Conservation (phyloP, 2,888 invertebrate species). For the Polyommatus iphigenia region DNA sequence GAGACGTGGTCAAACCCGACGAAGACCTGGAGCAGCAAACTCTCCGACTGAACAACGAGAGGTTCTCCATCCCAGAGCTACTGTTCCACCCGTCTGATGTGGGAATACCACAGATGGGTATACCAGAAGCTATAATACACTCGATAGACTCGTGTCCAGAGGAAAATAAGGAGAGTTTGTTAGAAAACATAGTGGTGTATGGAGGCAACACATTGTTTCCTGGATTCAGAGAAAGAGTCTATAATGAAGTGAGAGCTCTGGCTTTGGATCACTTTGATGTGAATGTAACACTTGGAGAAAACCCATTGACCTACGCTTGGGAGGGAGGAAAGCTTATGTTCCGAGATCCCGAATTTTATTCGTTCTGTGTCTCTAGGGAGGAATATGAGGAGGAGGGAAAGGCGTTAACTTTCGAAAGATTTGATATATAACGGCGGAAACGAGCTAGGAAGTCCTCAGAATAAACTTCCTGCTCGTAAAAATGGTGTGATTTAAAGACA, state of each 20-base stretch:
- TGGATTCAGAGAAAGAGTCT: conserved; percentile 86
- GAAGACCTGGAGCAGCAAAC: conserved; percentile 85
- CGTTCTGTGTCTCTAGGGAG: conserved; percentile 87
- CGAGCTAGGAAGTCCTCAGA: conserved; percentile 64
- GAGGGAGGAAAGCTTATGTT: conserved; percentile 90
- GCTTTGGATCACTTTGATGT: conserved; percentile 90
- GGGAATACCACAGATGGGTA: conserved; percentile 94
- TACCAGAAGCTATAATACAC: conserved; percentile 92
- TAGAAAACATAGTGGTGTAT: conserved; percentile 90
- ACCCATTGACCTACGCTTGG: conserved; percentile 93
- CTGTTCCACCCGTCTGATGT: conserved; percentile 97
- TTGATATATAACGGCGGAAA: conserved; percentile 75
- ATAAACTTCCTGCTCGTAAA: conserved; percentile 57
- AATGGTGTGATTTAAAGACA: conserved; percentile 32
- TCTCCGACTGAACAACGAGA: conserved; percentile 93
- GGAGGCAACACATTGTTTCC: conserved; percentile 91
- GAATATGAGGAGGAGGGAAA: conserved; percentile 95
- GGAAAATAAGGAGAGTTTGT: conserved; percentile 87
- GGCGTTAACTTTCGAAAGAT: conserved; percentile 76
- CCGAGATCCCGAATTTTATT: conserved; percentile 86
- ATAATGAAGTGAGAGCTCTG: conserved; percentile 86
- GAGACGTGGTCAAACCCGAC: conserved; percentile 62
- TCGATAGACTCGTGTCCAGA: conserved; percentile 87
- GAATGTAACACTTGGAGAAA: conserved; percentile 80
- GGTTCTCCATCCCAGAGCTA: conserved; percentile 96